phyloP scores from a whole-genome alignment of 2,797 vertebrate genomes.

The Sphaeramia orbicularis region DNA sequence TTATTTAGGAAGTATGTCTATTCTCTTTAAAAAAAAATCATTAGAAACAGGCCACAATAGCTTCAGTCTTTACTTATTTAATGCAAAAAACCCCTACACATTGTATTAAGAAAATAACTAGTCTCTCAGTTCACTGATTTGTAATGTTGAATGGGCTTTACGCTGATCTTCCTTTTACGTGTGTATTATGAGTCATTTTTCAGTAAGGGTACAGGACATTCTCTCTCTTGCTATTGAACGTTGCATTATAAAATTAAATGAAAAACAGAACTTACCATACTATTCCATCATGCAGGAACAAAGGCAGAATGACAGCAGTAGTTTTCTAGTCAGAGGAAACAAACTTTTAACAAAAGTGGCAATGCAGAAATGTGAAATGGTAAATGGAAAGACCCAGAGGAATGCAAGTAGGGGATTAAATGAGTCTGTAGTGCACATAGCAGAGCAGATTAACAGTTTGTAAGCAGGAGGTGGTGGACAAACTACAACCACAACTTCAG shows the following conservation, averaged over 20 bases:
- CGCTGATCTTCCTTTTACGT: too few species aligned
- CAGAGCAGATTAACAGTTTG: conserved; percentile 81
- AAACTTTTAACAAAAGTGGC: conserved; percentile 51
- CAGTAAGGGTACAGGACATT: too few species aligned
- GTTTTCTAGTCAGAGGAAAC: conserved; percentile 37
- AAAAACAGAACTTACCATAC: conserved; percentile 56
- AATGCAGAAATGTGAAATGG: conserved; percentile 64
- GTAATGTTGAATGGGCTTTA: neutral
- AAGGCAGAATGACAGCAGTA: conserved; percentile 11
- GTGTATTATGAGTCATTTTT: too few species aligned
- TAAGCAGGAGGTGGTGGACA: conserved; percentile 58
- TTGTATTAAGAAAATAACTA: neutral
- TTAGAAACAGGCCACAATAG: neutral
- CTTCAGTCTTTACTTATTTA: neutral
- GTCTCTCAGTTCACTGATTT: neutral
- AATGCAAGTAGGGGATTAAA: conserved; percentile 82
- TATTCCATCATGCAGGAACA: conserved; percentile 15
- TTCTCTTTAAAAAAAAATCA: neutral
- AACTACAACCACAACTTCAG: conserved; percentile 47
- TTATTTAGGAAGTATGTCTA: conserved; percentile 3
- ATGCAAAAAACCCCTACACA: neutral
- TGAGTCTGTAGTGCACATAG: conserved; percentile 72
- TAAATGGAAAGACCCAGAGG: conserved; percentile 74
- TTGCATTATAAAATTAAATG: neutral
- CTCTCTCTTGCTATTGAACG: too few species aligned